Evolutionary conservation across 1,140 invertebrate genomes (phyloP).

Genomic region (Chelonus insularis): DNA sequence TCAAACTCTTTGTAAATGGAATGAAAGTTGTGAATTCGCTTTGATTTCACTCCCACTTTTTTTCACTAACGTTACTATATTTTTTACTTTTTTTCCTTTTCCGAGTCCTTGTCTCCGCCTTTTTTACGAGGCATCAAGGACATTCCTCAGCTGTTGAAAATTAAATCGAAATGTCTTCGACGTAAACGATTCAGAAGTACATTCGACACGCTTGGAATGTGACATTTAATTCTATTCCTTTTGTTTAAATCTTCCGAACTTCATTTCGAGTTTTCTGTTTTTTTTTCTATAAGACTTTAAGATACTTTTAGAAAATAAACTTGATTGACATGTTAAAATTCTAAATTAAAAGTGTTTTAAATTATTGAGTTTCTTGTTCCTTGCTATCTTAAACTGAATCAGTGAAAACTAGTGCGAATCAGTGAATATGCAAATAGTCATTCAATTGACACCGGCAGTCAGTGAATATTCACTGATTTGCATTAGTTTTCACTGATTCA

Average conservation of each 20-base stretch:
- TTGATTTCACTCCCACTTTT: constrained; percentile 44
- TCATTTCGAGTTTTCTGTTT: background rate
- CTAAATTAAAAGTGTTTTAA: too few relatives aligned
- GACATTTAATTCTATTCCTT: background rate
- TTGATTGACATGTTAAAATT: too few relatives aligned
- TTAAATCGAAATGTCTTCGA: constrained; percentile 57
- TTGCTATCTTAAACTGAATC: too few relatives aligned
- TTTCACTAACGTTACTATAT: background rate
- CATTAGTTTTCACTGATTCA: too few relatives aligned
- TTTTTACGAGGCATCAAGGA: background rate
- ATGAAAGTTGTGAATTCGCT: constrained; percentile 54
- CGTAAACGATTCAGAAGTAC: constrained; percentile 33
- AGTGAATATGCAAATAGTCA: too few relatives aligned
- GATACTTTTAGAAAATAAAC: too few relatives aligned
- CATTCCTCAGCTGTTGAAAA: constrained; percentile 40
- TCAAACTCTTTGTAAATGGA: constrained; percentile 20
- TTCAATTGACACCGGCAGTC: too few relatives aligned
- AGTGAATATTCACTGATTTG: too few relatives aligned
- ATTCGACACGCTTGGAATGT: constrained; percentile 42
- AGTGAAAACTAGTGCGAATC: too few relatives aligned
- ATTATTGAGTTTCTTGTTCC: too few relatives aligned
- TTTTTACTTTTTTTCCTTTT: background rate
- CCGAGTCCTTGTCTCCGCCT: constrained; percentile 7
- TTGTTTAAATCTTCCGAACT: background rate
- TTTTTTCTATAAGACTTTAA: background rate